A percentile compares a stretch with the other conserved stretches of the same genome.
Evolutionary conservation across 2,888 invertebrate genomes (phyloP).

Genomic region (Nephrotoma guestfalica): DNA sequence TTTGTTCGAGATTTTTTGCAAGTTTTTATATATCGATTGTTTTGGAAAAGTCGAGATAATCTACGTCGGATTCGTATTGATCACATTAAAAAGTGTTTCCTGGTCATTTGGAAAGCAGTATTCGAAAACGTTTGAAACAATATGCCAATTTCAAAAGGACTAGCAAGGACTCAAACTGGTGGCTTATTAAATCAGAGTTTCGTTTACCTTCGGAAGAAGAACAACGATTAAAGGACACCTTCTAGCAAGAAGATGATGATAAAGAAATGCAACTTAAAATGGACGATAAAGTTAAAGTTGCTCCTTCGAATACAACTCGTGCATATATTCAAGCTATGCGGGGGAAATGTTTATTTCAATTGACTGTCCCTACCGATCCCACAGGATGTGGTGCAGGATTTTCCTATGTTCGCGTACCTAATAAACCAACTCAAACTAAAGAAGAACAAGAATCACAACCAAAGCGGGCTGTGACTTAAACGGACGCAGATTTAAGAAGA

Average conservation of each 20-base stretch:
- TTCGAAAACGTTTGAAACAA: slow-evolving; percentile 86
- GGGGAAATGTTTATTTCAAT: slow-evolving; percentile 88
- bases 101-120: slow-evolving; percentile 92
- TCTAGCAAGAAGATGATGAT: slow-evolving; percentile 94
- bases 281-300: slow-evolving; percentile 96
- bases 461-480: slow-evolving; percentile 91
- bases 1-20: slow-evolving; percentile 96
- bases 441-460: slow-evolving; percentile 84
- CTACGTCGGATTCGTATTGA: slow-evolving; percentile 96
- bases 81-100: slow-evolving; percentile 97
- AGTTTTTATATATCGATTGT: slow-evolving; percentile 93
- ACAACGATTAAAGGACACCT: slow-evolving; percentile 80
- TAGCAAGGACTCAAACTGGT: slow-evolving; percentile 60
- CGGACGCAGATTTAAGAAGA: slow-evolving; percentile 93
- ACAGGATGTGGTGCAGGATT: slow-evolving; percentile 96
- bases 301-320: slow-evolving; percentile 98
- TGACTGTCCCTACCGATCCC: slow-evolving; percentile 90
- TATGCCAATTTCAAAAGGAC: slow-evolving; percentile 98
- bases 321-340: slow-evolving; percentile 98
- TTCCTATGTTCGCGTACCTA: slow-evolving; percentile 93
- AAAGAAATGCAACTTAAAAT: slow-evolving; percentile 89
- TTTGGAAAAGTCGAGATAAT: slow-evolving; percentile 88
- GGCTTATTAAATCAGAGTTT: slow-evolving; percentile 91
- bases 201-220: slow-evolving; percentile 96
- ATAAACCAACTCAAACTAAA: slow-evolving; percentile 88